Conservation (phyloP, 2,888 invertebrate species). For the Agrypnus murinus region DNA sequence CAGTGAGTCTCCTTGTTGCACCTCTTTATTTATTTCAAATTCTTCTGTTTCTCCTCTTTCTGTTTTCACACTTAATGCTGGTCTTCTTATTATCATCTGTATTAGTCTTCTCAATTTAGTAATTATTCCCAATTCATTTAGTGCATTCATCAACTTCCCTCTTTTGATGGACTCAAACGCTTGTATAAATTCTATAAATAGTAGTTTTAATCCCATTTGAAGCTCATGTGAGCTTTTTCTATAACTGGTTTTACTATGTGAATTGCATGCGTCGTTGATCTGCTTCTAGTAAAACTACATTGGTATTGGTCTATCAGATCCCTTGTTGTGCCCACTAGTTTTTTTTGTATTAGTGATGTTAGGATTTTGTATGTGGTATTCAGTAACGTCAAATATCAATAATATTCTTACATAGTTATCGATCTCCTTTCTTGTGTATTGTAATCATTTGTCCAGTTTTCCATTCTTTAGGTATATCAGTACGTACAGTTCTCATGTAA, state of each 20-base stretch:
- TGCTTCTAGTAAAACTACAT: neutral
- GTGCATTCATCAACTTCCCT: neutral
- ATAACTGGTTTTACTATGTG: neutral
- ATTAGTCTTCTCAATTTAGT: neutral
- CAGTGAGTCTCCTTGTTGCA: neutral
- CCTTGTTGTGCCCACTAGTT: neutral
- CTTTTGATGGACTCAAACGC: constrained; percentile 9
- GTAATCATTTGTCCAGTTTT: constrained; percentile 25
- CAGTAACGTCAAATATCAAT: constrained; percentile 14
- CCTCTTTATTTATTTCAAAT: neutral
- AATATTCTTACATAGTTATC: constrained; percentile 9
- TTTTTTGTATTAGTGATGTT: neutral
- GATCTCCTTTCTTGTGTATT: constrained; percentile 30
- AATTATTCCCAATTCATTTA: constrained; percentile 3
- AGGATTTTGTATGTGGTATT: constrained; percentile 4
- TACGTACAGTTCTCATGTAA: constrained; percentile 17
- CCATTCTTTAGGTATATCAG: constrained; percentile 27
- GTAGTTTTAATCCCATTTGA: neutral
- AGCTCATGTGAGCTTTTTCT: neutral
- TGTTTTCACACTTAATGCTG: neutral
- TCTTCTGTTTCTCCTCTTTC: neutral
- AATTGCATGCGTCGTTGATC: constrained; percentile 7
- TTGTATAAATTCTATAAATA: neutral
- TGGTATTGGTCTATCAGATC: neutral
- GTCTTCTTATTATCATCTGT: neutral